Conservation (phyloP, 2,113 vertebrate genomes). For the Hippopotamus amphibius region DNA sequence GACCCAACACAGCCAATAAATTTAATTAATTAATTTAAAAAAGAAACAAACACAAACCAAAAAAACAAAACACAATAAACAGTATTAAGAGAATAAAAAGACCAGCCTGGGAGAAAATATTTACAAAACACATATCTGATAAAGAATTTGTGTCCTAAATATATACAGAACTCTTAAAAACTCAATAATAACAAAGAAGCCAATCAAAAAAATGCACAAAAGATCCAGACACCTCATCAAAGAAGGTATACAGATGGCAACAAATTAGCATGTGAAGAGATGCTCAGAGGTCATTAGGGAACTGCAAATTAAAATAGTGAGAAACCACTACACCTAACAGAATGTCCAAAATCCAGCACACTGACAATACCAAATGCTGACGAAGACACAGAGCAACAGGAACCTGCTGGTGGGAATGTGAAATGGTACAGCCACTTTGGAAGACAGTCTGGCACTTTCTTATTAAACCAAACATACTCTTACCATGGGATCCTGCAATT, state of each 20-base stretch:
- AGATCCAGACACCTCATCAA: background rate
- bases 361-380: background rate
- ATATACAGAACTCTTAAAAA: slow-evolving; percentile 1
- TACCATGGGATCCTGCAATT: background rate
- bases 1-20: no score
- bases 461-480: background rate
- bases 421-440: background rate
- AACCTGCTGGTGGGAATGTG: background rate
- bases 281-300: background rate
- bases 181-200: background rate
- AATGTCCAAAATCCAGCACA: background rate
- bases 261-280: background rate
- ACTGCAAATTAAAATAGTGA: background rate
- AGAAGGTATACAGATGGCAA: background rate
- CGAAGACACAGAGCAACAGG: background rate
- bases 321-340: background rate
- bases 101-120: background rate
- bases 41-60: background rate
- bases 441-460: background rate
- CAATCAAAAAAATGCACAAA: slow-evolving; percentile 17
- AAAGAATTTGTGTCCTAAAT: background rate
- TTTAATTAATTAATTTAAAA: no score
- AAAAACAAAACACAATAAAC: background rate
- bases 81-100: background rate
- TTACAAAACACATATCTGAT: background rate